These are phyloP conservation scores for Silurus asotus DNA, from an alignment of 2,113 vertebrate species.

Conservation along the genomic window DNA sequence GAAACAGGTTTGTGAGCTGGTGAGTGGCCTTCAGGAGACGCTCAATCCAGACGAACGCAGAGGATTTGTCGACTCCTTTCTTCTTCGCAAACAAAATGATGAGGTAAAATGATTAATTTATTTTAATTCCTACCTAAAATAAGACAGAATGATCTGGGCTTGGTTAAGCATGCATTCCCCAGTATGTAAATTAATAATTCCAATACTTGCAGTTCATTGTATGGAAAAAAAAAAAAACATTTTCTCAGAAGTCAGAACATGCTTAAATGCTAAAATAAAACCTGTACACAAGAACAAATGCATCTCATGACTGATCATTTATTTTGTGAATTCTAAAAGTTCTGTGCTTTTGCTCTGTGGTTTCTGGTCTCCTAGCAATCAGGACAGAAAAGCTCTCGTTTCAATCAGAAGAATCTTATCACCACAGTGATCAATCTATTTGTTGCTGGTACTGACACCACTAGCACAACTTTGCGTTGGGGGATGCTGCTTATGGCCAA, in stretches of 20 bases:
- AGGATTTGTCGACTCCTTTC: slow-evolving; percentile 65
- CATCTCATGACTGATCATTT: neutral
- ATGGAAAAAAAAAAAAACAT: neutral
- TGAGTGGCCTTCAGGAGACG: slow-evolving; percentile 46
- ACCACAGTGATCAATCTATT: slow-evolving; percentile 59
- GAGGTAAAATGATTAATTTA: slow-evolving; percentile 34
- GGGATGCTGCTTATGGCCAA: slow-evolving; percentile 66
- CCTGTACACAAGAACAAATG: neutral
- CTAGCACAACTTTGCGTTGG: slow-evolving; percentile 62
- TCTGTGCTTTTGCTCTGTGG: neutral
- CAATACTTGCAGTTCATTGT: neutral
- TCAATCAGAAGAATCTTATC: slow-evolving; percentile 55
- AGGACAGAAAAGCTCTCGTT: slow-evolving; percentile 31
- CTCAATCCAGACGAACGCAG: slow-evolving; percentile 57
- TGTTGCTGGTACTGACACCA: slow-evolving; percentile 65
- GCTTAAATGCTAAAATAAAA: neutral
- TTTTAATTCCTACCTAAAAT: neutral
- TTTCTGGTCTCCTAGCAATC: slow-evolving; percentile 41
- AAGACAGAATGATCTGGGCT: neutral
- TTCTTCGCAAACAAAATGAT: slow-evolving; percentile 57
- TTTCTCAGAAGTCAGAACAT: neutral
- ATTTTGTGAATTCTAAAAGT: neutral
- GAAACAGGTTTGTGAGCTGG: neutral
- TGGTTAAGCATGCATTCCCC: neutral
- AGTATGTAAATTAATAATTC: neutral